Conservation (phyloP, 1,140 invertebrate genomes). For the Drosophila insularis region DNA sequence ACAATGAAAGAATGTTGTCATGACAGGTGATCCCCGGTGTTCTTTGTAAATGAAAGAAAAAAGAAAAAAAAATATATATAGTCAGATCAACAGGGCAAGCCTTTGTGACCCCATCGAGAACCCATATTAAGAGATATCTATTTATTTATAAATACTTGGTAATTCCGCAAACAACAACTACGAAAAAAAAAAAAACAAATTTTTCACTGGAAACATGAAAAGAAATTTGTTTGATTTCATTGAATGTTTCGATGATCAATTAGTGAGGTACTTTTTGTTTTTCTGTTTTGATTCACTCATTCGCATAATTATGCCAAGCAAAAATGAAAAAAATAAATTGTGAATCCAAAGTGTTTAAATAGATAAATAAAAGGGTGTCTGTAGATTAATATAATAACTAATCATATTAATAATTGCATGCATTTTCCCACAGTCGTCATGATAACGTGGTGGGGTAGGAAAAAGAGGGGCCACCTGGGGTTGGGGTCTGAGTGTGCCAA, state of each 20-base stretch:
- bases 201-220: constrained; percentile 48
- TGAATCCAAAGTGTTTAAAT: constrained; percentile 1
- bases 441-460: neutral
- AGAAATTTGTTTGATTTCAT: constrained; percentile 34
- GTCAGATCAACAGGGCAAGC: neutral
- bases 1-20: neutral
- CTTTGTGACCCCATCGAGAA: neutral
- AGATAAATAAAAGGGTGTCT: neutral
- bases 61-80: neutral
- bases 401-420: constrained; percentile 24
- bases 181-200: constrained; percentile 3
- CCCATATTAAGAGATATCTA: constrained; percentile 12
- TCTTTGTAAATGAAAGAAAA: constrained; percentile 18
- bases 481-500: neutral
- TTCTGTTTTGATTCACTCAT: neutral
- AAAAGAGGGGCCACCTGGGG: neutral
- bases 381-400: constrained; percentile 5
- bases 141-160: constrained; percentile 47
- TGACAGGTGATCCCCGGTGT: constrained; percentile 41
- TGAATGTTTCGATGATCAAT: constrained; percentile 9
- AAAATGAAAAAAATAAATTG: neutral
- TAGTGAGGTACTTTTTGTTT: constrained; percentile 4
- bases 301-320: constrained; percentile 11
- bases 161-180: constrained; percentile 33
- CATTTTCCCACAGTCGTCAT: constrained; percentile 35